Conservation (phyloP, 2,113 vertebrate species). For the Centropristis striata region DNA sequence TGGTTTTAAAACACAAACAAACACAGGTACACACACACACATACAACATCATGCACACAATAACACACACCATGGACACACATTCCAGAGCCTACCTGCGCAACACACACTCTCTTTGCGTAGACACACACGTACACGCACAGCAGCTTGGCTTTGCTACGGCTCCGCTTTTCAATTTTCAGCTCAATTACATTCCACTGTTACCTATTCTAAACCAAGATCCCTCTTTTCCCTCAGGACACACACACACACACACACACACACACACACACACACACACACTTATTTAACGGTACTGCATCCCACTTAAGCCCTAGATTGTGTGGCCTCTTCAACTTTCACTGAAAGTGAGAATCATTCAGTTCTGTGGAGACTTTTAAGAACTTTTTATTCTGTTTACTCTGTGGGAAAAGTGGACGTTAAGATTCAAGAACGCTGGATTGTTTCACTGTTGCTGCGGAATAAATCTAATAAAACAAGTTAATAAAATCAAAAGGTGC, state of each 20-base stretch:
- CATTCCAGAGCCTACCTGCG: conserved; percentile 39
- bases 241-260: conserved; percentile 39
- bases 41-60: background rate
- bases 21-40: conserved; percentile 34
- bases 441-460: background rate
- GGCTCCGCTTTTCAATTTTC: conserved; percentile 85
- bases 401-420: background rate
- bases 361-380: conserved; percentile 35
- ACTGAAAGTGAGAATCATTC: conserved; percentile 52
- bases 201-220: conserved; percentile 77
- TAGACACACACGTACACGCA: conserved; percentile 33
- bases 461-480: background rate
- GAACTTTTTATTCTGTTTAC: conserved; percentile 45
- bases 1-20: conserved; percentile 70
- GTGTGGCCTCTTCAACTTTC: conserved; percentile 59
- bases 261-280: conserved; percentile 34
- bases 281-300: conserved; percentile 67
- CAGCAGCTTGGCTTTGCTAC: conserved; percentile 72
- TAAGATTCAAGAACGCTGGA: background rate
- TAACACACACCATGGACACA: conserved; percentile 31
- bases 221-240: conserved; percentile 63
- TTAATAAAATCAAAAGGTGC: conserved; percentile 7
- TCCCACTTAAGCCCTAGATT: conserved; percentile 68
- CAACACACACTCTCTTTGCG: conserved; percentile 21
- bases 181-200: conserved; percentile 86